Conservation (phyloP, 2,797 vertebrate species). For the Enteromius trimaculatus region DNA sequence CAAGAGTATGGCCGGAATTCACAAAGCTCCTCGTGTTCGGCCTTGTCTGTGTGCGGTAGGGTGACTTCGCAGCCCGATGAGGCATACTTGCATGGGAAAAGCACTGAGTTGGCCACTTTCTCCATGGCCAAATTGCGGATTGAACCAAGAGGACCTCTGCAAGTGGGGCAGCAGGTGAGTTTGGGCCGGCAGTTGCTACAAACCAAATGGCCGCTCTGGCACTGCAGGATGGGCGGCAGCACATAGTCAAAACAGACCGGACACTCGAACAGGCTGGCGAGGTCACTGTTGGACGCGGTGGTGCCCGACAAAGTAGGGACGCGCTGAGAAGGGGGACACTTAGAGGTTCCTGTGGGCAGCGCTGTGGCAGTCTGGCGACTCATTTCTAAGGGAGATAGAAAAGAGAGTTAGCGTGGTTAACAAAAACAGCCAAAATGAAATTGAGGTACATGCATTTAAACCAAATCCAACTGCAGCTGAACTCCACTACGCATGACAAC, state of each 20-base stretch:
- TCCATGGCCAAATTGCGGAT: slow-evolving; percentile 99
- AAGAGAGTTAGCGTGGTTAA: not conserved
- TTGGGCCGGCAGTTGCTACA: slow-evolving; percentile 99
- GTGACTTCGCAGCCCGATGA: slow-evolving; percentile 95
- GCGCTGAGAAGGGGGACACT: slow-evolving; percentile 96
- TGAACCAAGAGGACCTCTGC: slow-evolving; percentile 94
- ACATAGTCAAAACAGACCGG: slow-evolving; percentile 99
- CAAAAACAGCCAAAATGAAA: slow-evolving; percentile 21
- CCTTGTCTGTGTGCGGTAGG: slow-evolving; percentile 76
- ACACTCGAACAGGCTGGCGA: slow-evolving; percentile 98
- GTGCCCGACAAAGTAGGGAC: slow-evolving; percentile 96
- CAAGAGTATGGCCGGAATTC: slow-evolving; percentile 98
- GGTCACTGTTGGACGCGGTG: slow-evolving; percentile 98
- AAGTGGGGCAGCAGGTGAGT: slow-evolving; percentile 98
- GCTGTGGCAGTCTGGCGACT: slow-evolving; percentile 99
- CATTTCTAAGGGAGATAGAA: slow-evolving; percentile 84
- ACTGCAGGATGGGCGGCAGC: slow-evolving; percentile 97
- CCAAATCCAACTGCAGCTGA: not conserved
- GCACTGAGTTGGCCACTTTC: slow-evolving; percentile 98
- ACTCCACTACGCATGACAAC: slow-evolving; percentile 8
- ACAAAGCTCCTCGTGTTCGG: slow-evolving; percentile 93
- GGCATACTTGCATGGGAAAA: slow-evolving; percentile 97
- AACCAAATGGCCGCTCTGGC: slow-evolving; percentile 97
- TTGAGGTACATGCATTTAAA: not conserved
- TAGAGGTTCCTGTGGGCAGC: slow-evolving; percentile 97